A percentile compares a stretch with the other conserved stretches of the same genome.
phyloP scores from a whole-genome alignment of 92 coral and sea anemone genomes.

The Pocillopora meandrina region DNA sequence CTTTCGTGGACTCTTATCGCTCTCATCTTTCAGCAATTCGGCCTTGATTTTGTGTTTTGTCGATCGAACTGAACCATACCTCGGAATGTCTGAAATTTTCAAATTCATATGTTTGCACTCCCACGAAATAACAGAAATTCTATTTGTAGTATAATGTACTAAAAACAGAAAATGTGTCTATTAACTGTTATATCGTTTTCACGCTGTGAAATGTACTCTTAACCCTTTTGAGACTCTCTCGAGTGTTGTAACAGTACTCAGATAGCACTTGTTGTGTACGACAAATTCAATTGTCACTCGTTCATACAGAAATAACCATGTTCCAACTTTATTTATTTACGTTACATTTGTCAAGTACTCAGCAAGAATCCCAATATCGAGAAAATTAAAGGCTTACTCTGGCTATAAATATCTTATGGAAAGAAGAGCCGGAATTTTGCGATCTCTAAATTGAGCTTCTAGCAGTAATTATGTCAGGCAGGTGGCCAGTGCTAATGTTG shows the following conservation, averaged over 20 bases:
- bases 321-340: no score
- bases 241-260: not conserved
- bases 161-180: conserved; percentile 6
- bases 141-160: not conserved
- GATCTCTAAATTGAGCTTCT: not conserved
- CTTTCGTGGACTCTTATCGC: conserved; percentile 27
- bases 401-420: not conserved
- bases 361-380: conserved; percentile 12
- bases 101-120: not conserved
- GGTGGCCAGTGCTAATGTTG: conserved; percentile 23
- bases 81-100: not conserved
- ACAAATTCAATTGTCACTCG: not conserved
- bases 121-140: conserved; percentile 20
- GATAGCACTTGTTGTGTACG: no score
- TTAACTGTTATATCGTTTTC: conserved; percentile 22
- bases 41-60: conserved; percentile 18
- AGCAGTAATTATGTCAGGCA: not conserved
- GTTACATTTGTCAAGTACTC: not conserved
- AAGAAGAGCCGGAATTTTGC: not conserved
- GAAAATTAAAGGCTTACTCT: conserved; percentile 4
- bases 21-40: conserved; percentile 40
- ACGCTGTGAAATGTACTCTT: conserved; percentile 35
- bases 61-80: not conserved
- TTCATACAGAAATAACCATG: no score
- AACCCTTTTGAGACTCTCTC: conserved; percentile 16